Conservation (phyloP, 1,140 invertebrate species). For the Drosophila burlai region DNA sequence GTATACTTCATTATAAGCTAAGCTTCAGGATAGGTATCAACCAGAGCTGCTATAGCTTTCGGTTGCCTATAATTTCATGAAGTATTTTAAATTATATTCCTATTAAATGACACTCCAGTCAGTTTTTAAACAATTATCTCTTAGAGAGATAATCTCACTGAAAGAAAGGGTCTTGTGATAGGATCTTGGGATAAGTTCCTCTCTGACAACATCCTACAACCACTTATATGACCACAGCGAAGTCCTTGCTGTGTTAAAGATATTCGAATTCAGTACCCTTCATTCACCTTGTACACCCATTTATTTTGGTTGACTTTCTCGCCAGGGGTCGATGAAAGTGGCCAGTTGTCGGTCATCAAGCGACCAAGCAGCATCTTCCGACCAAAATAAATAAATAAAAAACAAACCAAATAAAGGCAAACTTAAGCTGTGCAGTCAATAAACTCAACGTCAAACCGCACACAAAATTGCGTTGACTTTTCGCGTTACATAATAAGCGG, state of each 20-base stretch:
- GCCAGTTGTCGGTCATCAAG: slow-evolving; percentile 29
- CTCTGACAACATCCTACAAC: background rate
- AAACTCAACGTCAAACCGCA: slow-evolving; percentile 39
- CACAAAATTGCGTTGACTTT: slow-evolving; percentile 58
- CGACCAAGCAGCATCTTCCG: slow-evolving; percentile 8
- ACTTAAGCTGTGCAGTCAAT: slow-evolving; percentile 54
- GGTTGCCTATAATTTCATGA: too few relatives aligned
- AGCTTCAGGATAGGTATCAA: too few relatives aligned
- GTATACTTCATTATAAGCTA: too few relatives aligned
- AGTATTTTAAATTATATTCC: too few relatives aligned
- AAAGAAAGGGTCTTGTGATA: background rate
- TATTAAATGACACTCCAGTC: too few relatives aligned
- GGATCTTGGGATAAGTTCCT: background rate
- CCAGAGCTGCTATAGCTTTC: too few relatives aligned
- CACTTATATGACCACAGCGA: background rate
- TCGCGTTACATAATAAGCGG: slow-evolving; percentile 73
- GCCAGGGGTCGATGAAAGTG: slow-evolving; percentile 4
- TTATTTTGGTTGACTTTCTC: background rate
- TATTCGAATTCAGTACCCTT: background rate
- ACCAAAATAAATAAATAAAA: background rate
- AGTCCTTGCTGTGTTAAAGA: background rate
- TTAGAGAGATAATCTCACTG: background rate
- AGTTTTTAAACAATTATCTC: background rate
- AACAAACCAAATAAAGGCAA: slow-evolving; percentile 15
- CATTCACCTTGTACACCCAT: background rate